Base-by-base conservation (phyloP, 23 tunicate species). In the Botrylloides violaceus region DNA sequence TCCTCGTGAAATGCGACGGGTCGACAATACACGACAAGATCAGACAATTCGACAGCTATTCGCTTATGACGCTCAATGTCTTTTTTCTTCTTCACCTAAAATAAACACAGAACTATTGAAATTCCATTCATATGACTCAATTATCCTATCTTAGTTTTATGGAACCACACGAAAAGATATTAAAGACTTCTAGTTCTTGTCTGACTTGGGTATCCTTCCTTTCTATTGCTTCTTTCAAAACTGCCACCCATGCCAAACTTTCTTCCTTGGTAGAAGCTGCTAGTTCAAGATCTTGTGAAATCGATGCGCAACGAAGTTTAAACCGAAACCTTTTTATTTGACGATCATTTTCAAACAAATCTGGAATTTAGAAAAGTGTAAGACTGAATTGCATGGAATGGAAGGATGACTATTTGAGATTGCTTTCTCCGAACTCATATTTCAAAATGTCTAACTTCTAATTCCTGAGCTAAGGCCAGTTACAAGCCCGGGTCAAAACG, bases 11-110 rank as follows among this genome's bases (percentile, higher is more conserved):
- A 77, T 7, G 66, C 84, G 29, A 88, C 88, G 25, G 96, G 88
- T 30, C 80, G 72, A 37, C 88, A 88, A 30, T 88, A 88, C 24
- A 88, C 80, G 28, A 88, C 88, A 75, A 88, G 43, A 64, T 88
- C 96, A 12, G 96, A 88, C 6, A 88, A 31, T 59, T 88, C 88
- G 26, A 77, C 83, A 7, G 96, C 96, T 22, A 88, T 88, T 32
- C 75, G 66, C 38, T 72, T 78, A 34, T 72, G 80, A 28, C 72
- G 43, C 63, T 88, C 96, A 58, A 75, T 82, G 25, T 78, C 88
- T 47, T 72, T 78, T 79, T 56, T 58, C 38, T 65, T 65, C 24
- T 57, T 74, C 50, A 74, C 77, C 70, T 58, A 57, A 18, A 22
- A 32, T n/a, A 7, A 23, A 59, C 56, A 48, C 15, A 15, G 56